Conservation (phyloP, 2,888 invertebrate species). For the Diarsia rubi region DNA sequence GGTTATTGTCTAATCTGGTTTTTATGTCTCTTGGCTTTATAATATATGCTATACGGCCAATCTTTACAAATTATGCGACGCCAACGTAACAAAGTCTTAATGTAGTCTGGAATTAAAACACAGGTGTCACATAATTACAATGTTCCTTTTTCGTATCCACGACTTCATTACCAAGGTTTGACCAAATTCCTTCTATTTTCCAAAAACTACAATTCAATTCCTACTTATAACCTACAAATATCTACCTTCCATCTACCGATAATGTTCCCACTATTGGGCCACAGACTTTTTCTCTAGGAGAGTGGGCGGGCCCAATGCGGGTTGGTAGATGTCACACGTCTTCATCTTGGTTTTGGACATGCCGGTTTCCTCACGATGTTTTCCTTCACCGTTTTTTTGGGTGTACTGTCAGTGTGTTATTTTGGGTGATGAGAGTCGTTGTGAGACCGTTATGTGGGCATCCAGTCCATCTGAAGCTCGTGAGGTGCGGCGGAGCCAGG, state of each 20-base stretch:
- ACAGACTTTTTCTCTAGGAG: background rate
- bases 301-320: background rate
- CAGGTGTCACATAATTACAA: background rate
- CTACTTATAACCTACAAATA: conserved; percentile 4
- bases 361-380: conserved; percentile 8
- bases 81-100: background rate
- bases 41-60: background rate
- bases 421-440: conserved; percentile 82
- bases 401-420: conserved; percentile 69
- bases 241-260: background rate
- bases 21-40: no score
- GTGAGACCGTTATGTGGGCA: conserved; percentile 93
- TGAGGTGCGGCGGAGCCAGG: conserved; percentile 94
- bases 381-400: conserved; percentile 1
- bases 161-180: background rate
- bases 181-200: background rate
- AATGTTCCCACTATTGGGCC: background rate
- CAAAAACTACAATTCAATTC: background rate
- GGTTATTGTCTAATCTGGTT: no score
- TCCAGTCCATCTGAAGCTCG: conserved; percentile 94
- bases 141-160: no score
- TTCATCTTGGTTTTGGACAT: background rate
- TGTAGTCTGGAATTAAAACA: background rate
- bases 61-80: background rate
- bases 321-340: background rate